Percentiles rank a stretch among this genome's conserved stretches.
Conservation (phyloP, 2,113 vertebrate species). For the Sciurus niger region DNA sequence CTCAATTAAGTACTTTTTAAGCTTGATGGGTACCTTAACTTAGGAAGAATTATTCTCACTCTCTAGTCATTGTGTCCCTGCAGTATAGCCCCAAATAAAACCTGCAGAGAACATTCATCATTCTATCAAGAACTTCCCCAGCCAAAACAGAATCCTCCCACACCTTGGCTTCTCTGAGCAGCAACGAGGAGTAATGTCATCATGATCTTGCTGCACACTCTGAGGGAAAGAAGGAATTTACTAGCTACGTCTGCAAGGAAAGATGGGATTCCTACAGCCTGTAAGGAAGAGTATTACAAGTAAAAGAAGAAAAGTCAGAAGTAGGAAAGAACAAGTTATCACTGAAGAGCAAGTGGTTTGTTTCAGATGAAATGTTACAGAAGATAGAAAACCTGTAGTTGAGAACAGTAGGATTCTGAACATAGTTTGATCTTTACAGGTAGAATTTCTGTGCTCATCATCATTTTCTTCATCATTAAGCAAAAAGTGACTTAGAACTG, state of each 20-base stretch:
- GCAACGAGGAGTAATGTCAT: not conserved
- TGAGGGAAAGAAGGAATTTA: not conserved
- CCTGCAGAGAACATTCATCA: not conserved
- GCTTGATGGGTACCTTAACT: not conserved
- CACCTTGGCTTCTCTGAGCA: not conserved
- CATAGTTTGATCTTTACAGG: not conserved
- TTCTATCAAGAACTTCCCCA: not conserved
- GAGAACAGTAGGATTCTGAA: not conserved
- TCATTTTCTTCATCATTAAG: not conserved
- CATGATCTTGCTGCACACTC: not conserved
- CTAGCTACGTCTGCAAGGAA: not conserved
- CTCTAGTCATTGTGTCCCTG: not conserved
- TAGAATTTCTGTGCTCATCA: not conserved
- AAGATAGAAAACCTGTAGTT: not conserved
- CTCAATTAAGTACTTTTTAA: not conserved
- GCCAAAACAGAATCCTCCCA: not conserved
- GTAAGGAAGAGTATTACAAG: not conserved
- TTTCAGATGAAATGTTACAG: not conserved
- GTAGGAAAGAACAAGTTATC: not conserved
- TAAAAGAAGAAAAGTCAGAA: not conserved
- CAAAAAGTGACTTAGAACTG: conserved; percentile 17
- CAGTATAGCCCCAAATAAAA: not conserved
- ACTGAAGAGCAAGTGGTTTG: not conserved
- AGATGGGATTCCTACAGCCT: not conserved
- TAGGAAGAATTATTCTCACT: not conserved